Evolutionary conservation across 1,140 invertebrate species (phyloP).

Genomic region (Manduca sexta): DNA sequence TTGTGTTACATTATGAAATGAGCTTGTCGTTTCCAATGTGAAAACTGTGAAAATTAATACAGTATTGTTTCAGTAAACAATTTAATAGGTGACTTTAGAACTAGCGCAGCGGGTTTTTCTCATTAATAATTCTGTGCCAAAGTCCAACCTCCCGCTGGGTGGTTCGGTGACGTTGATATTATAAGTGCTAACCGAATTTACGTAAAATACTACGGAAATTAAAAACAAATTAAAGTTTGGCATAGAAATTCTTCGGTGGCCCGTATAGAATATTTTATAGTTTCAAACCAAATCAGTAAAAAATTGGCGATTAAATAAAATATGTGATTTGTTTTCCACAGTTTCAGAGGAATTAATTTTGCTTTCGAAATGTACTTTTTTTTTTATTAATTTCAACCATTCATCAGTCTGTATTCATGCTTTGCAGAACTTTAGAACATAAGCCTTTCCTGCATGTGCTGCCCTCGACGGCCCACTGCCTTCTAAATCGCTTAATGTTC

Average conservation of each 20-base stretch:
- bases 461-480: too few species aligned
- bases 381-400: too few species aligned
- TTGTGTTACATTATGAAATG: too few species aligned
- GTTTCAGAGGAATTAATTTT: too few species aligned
- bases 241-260: background rate
- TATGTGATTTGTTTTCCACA: background rate
- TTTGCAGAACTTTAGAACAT: too few species aligned
- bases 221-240: constrained; percentile 2
- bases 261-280: background rate
- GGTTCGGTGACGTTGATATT: constrained; percentile 1
- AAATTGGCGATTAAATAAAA: background rate
- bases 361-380: too few species aligned
- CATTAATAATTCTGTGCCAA: constrained; percentile 12
- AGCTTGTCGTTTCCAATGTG: too few species aligned
- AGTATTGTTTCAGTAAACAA: background rate
- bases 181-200: constrained; percentile 7
- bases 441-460: too few species aligned
- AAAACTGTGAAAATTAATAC: too few species aligned
- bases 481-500: too few species aligned
- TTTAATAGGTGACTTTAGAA: constrained; percentile 8
- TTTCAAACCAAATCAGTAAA: background rate
- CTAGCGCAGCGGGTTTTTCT: constrained; percentile 1
- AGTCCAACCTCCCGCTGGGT: background rate
- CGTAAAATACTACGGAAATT: constrained; percentile 6
- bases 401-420: too few species aligned